Conservation (phyloP, 2,113 vertebrate species). For the Pituophis catenifer region DNA sequence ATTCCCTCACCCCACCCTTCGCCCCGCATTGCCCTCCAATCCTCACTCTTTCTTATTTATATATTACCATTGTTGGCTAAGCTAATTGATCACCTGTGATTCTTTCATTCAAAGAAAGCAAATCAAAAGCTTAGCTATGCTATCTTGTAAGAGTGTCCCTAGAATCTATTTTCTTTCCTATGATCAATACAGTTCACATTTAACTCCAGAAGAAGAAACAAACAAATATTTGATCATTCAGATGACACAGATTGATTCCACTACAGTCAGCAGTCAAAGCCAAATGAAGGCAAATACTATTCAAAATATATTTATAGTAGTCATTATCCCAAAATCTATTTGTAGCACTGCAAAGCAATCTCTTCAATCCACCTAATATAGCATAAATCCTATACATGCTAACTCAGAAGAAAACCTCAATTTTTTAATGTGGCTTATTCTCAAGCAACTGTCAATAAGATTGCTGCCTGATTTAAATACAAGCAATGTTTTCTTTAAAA, state of each 20-base stretch:
- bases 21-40: background rate
- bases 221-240: background rate
- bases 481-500: conserved; percentile 20
- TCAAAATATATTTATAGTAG: conserved; percentile 13
- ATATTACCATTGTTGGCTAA: background rate
- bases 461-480: conserved; percentile 11
- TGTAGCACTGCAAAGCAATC: conserved; percentile 8
- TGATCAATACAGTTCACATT: background rate
- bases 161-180: background rate
- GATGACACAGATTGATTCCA: background rate
- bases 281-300: conserved; percentile 1
- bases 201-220: background rate
- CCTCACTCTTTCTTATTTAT: background rate
- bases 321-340: conserved; percentile 39
- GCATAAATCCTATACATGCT: background rate
- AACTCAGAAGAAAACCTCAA: background rate
- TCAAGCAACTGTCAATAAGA: background rate
- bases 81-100: background rate
- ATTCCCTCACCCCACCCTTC: background rate
- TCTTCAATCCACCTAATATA: conserved; percentile 13
- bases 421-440: background rate
- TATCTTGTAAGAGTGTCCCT: background rate
- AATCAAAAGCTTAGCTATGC: conserved; percentile 3
- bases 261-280: background rate
- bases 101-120: conserved; percentile 14